Base-by-base conservation (phyloP, 2,113 vertebrate genomes). In the Leucoraja erinaceus region DNA sequence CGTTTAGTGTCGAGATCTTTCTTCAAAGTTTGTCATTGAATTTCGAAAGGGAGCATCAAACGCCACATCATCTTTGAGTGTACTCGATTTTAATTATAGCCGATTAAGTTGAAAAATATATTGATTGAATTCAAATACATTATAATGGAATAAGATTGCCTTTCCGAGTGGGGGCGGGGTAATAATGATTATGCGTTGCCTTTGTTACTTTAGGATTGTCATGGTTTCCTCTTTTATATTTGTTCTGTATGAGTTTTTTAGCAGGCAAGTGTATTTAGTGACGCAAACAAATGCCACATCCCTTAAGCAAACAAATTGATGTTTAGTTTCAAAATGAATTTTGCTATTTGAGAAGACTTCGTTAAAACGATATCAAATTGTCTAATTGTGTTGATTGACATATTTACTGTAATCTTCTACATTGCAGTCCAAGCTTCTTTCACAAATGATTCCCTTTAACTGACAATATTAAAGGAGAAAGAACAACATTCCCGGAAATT, bases 91-190 rank as follows among this genome's bases (percentile, higher is more conserved):
- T 72, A 72, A 54, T 91, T 54, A 54, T 20, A 74, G 33, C 22
- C 38, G 66, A 54, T 91, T 74, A 68, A 91, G 66, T 28, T 72
- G 33, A 14, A 47, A 38, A 72, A 47, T 54, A 22, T 70, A 74
- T 74, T 91, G 88, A 91, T 72, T 91, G 68, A 72, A 72, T 91
- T 47, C 59, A 63, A 28, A 88, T 90, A 70, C 8, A 70, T 18
- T 25, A 91, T 72, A 72, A 91, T 25, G 31, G 4, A 91, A 72
- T 25, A 20, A 0, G 9, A 8, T 54, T 72, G 70, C 38, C 25
- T 91, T 91, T 54, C 38, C 28, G 68, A 12, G 10, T 91, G 90
- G 90, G 83, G 90, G 90, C 68, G 66, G 66, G 68, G 38, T 91
- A 91, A 66, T 59, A 33, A 54, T 33, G 78, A 81, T 25, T 81